phyloP scores from a whole-genome alignment of 2,113 vertebrate species.

The Urocitellus parryii region DNA sequence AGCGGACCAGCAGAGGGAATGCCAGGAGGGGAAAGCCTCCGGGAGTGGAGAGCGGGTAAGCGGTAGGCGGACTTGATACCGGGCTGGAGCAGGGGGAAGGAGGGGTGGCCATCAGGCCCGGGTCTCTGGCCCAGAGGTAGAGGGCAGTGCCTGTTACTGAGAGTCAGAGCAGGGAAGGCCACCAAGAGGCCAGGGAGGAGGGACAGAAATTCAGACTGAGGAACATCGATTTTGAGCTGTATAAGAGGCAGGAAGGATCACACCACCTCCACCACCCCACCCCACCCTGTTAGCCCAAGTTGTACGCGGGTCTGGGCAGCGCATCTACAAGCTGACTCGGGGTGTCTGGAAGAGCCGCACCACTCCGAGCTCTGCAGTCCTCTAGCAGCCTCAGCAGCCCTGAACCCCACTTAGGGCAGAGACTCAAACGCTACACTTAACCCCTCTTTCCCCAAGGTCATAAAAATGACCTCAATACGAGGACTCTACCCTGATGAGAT shows the following conservation, averaged over 20 bases:
- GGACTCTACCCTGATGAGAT: background rate
- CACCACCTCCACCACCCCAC: background rate
- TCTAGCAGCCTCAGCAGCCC: too few species aligned
- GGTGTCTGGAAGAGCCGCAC: background rate
- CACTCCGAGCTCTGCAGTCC: too few species aligned
- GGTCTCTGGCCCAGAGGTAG: background rate
- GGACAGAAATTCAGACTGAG: background rate
- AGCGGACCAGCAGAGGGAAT: background rate
- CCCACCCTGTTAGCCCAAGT: too few species aligned
- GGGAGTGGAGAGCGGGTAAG: too few species aligned
- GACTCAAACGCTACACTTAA: background rate
- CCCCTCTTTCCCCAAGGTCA: background rate
- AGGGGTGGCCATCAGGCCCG: background rate
- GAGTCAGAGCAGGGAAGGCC: background rate
- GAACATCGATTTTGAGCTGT: background rate
- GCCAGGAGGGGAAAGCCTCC: too few species aligned
- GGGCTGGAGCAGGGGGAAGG: background rate
- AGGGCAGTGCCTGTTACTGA: background rate
- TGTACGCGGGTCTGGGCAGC: background rate
- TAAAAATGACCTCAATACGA: background rate
- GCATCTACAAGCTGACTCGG: background rate
- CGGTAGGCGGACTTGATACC: background rate
- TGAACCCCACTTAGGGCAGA: too few species aligned
- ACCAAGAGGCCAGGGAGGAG: background rate
- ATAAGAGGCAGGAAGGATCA: background rate